phyloP scores from a whole-genome alignment of 2,113 vertebrate species.

The Odontophorus gujanensis region DNA sequence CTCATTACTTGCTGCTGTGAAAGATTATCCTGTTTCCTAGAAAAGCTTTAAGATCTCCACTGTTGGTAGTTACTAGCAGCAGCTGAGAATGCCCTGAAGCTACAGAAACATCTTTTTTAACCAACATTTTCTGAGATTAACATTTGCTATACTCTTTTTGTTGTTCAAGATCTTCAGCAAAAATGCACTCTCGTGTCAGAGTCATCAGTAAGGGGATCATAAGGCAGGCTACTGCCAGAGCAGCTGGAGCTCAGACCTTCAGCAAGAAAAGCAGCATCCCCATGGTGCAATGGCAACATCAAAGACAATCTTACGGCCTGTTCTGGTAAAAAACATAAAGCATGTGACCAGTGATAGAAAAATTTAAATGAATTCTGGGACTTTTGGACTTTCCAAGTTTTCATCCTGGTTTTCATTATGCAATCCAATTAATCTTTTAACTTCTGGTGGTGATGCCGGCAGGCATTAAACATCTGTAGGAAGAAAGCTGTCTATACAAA shows the following conservation, averaged over 20 bases:
- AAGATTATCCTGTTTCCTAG: not conserved
- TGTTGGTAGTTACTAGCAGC: not conserved
- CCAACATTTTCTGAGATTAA: not conserved
- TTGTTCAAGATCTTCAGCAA: not conserved
- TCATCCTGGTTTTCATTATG: not conserved
- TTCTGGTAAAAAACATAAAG: not conserved
- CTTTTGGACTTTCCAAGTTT: not conserved
- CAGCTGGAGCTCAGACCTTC: not conserved
- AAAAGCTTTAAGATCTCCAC: not conserved
- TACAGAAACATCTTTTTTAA: not conserved
- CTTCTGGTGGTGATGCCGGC: not conserved
- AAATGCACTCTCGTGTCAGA: rapidly evolving
- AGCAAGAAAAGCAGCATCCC: not conserved
- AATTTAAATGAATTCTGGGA: not conserved
- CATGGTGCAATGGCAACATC: not conserved
- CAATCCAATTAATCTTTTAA: not conserved
- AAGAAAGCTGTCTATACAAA: not conserved
- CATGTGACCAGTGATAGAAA: rapidly evolving
- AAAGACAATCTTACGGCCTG: not conserved
- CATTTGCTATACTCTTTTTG: not conserved
- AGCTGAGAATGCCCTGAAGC: not conserved
- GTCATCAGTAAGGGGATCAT: not conserved
- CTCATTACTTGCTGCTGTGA: not conserved
- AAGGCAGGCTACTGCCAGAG: not conserved
- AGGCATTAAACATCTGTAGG: not conserved